These are phyloP conservation scores for Tyria jacobaeae DNA, from an alignment of 2,888 invertebrate species.

Conservation along the genomic window DNA sequence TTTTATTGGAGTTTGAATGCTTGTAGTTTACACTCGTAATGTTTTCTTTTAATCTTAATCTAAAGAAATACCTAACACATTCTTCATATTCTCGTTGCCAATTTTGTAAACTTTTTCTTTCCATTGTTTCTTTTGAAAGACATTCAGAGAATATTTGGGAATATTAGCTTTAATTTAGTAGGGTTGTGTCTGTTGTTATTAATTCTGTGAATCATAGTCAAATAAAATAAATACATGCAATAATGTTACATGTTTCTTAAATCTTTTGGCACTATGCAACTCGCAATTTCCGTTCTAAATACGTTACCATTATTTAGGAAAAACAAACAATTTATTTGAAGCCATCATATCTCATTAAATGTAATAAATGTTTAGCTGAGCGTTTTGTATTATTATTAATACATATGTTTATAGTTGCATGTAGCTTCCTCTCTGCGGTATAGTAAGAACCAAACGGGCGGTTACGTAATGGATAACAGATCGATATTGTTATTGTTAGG, in stretches of 20 bases:
- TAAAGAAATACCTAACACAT: constrained; percentile 24
- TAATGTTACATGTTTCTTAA: constrained; percentile 1
- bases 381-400: constrained; percentile 48
- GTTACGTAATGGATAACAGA: constrained; percentile 54
- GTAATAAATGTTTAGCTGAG: constrained; percentile 35
- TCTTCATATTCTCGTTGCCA: constrained; percentile 25
- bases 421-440: constrained; percentile 55
- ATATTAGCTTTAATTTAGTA: too few relatives aligned
- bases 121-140: too few relatives aligned
- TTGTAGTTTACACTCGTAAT: constrained; percentile 37
- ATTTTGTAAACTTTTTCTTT: constrained; percentile 40
- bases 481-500: constrained; percentile 56
- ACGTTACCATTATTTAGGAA: constrained; percentile 30
- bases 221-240: too few relatives aligned
- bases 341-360: constrained; percentile 35
- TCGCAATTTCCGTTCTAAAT: constrained; percentile 32
- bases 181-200: too few relatives aligned
- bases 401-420: constrained; percentile 56
- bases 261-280: constrained; percentile 21
- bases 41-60: constrained; percentile 31
- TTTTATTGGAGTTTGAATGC: constrained; percentile 42
- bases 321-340: constrained; percentile 33
- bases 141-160: too few relatives aligned
- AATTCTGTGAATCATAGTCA: too few relatives aligned
- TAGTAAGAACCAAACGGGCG: constrained; percentile 48